phyloP scores from a whole-genome alignment of 2,888 invertebrate species.

The Horisme vitalbata region DNA sequence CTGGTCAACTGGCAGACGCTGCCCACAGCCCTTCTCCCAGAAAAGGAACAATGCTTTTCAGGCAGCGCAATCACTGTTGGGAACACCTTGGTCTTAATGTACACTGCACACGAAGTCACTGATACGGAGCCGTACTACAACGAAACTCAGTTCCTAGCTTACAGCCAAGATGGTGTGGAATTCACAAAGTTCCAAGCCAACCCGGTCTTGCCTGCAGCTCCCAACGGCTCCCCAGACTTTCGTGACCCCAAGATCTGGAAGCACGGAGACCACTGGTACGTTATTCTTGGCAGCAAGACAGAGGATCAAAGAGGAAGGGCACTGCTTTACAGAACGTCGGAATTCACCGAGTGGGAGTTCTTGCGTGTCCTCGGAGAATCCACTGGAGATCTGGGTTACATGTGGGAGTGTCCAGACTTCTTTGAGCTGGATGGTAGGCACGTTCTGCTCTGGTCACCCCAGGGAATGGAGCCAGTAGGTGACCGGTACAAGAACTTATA shows the following conservation, averaged over 20 bases:
- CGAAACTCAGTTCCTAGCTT: slow-evolving; percentile 68
- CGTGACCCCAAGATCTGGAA: slow-evolving; percentile 78
- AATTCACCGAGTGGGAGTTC: slow-evolving; percentile 67
- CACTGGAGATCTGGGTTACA: slow-evolving; percentile 61
- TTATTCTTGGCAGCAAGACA: slow-evolving; percentile 67
- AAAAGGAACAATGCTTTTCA: slow-evolving; percentile 70
- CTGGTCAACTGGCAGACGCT: slow-evolving; percentile 75
- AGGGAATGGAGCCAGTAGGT: slow-evolving; percentile 63
- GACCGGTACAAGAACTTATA: slow-evolving; percentile 67
- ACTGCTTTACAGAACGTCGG: slow-evolving; percentile 65
- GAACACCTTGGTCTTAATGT: slow-evolving; percentile 62
- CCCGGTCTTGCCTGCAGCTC: slow-evolving; percentile 61
- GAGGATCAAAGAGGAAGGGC: slow-evolving; percentile 59
- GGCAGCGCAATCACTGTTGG: slow-evolving; percentile 71
- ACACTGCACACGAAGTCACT: slow-evolving; percentile 55
- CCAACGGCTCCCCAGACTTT: slow-evolving; percentile 68
- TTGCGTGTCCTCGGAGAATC: slow-evolving; percentile 64
- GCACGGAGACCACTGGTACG: slow-evolving; percentile 67
- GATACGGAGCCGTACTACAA: slow-evolving; percentile 56
- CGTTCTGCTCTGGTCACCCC: slow-evolving; percentile 71
- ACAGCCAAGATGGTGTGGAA: slow-evolving; percentile 63
- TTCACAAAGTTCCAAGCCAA: slow-evolving; percentile 69
- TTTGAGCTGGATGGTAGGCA: slow-evolving; percentile 71
- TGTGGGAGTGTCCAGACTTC: slow-evolving; percentile 82
- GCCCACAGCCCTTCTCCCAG: slow-evolving; percentile 75